These are phyloP conservation scores for Caenorhabditis brenneri DNA, from an alignment of 1,140 invertebrate species.

Conservation along the genomic window DNA sequence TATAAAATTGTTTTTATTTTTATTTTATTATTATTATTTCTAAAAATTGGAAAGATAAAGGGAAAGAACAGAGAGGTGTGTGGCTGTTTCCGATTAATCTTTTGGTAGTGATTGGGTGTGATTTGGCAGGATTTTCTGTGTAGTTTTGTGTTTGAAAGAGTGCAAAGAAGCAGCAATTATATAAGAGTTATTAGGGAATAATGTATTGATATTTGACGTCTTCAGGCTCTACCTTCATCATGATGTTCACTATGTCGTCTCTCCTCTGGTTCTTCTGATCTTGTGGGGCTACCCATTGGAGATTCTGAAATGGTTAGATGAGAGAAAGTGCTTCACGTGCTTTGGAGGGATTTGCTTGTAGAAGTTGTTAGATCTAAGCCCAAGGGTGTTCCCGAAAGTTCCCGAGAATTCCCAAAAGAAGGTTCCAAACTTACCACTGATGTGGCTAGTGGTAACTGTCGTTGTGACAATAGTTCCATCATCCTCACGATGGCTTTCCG, in stretches of 20 bases:
- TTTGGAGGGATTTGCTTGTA: background rate
- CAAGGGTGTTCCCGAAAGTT: background rate
- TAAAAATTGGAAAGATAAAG: constrained; percentile 8
- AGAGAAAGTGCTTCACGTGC: background rate
- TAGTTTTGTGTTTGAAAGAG: background rate
- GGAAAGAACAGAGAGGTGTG: background rate
- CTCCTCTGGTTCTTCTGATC: constrained; percentile 5
- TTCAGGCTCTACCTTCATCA: constrained; percentile 11
- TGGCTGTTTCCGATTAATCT: background rate
- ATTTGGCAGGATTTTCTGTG: constrained; percentile 8
- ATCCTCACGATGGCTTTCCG: constrained; percentile 56
- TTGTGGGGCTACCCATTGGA: background rate
- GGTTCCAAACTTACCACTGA: background rate
- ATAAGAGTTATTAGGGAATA: constrained; percentile 9
- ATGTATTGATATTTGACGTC: constrained; percentile 14
- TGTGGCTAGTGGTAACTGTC: constrained; percentile 51
- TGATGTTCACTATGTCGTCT: background rate
- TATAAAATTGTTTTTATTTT: background rate
- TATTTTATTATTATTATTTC: constrained; percentile 23
- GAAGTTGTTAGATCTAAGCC: background rate
- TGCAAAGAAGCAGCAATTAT: constrained; percentile 46
- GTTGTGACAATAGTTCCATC: constrained; percentile 58
- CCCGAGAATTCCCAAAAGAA: background rate
- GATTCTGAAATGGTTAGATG: constrained; percentile 36
- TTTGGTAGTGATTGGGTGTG: constrained; percentile 32